A percentile compares a stretch with the other conserved stretches of the same genome.
Conservation (phyloP, 2,888 invertebrate species). For the Syritta pipiens region DNA sequence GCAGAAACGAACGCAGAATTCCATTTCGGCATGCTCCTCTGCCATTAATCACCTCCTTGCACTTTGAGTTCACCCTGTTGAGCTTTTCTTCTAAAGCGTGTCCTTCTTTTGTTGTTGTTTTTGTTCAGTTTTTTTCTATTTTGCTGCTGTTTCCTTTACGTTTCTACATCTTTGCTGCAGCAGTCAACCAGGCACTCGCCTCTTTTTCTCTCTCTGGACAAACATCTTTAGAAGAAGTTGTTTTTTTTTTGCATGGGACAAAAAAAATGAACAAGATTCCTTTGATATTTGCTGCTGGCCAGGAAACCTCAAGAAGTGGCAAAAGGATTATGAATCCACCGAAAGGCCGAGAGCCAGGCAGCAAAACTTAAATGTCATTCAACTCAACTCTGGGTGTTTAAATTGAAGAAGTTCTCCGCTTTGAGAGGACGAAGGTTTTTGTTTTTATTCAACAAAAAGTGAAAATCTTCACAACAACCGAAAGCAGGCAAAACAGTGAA, state of each 20-base stretch:
- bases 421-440: no score
- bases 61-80: slow-evolving; percentile 15
- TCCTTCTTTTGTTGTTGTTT: neutral
- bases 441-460: no score
- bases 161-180: neutral
- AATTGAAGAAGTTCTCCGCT: no score
- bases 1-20: neutral
- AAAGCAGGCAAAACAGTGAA: no score
- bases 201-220: no score
- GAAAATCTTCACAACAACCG: no score
- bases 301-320: neutral
- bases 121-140: no score
- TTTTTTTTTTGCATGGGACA: no score
- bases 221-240: slow-evolving; percentile 17
- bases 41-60: slow-evolving; percentile 25
- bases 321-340: neutral
- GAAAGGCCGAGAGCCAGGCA: no score
- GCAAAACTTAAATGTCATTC: slow-evolving; percentile 16
- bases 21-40: neutral
- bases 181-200: slow-evolving; percentile 1
- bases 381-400: no score
- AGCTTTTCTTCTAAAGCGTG: neutral
- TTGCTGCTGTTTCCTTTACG: neutral
- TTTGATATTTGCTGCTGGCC: neutral
- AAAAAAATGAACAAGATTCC: slow-evolving; percentile 1